These are phyloP conservation scores for Pseudopodoces humilis DNA, from an alignment of 2,113 vertebrate species.

Conservation along the genomic window DNA sequence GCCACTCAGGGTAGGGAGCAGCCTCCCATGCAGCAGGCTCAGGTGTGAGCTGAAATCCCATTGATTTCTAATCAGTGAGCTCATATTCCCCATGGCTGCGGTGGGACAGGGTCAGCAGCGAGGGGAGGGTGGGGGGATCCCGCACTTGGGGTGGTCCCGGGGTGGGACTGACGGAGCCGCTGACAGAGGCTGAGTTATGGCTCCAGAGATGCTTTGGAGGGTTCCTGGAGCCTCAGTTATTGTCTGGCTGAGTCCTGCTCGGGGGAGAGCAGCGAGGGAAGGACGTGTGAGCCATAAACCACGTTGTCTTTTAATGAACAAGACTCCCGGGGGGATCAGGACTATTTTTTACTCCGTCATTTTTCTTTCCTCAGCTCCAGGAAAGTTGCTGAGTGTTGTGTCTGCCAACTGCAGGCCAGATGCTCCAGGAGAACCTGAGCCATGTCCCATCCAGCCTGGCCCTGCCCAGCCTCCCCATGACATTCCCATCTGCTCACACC, in stretches of 20 bases:
- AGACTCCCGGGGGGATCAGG: background rate
- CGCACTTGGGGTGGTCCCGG: slow-evolving; percentile 13
- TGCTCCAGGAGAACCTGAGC: background rate
- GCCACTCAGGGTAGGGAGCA: background rate
- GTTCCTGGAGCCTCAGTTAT: background rate
- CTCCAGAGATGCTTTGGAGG: background rate
- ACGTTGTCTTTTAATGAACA: slow-evolving; percentile 36
- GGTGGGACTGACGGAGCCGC: slow-evolving; percentile 18
- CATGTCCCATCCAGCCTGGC: background rate
- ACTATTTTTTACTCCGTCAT: slow-evolving; percentile 12
- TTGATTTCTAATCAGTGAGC: slow-evolving; percentile 37
- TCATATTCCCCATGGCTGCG: background rate
- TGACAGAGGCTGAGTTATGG: slow-evolving; percentile 51
- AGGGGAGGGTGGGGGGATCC: background rate
- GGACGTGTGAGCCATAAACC: slow-evolving; percentile 33
- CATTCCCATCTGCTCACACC: background rate
- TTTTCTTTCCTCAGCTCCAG: slow-evolving; percentile 35
- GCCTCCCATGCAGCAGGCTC: background rate
- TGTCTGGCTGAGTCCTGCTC: slow-evolving; percentile 1
- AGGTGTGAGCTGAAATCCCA: slow-evolving; percentile 36
- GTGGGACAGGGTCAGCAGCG: background rate
- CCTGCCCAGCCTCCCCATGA: rapidly evolving
- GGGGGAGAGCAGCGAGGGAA: background rate
- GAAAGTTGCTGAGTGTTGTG: slow-evolving; percentile 13
- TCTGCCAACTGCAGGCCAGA: slow-evolving; percentile 46